Conservation (phyloP, 2,113 vertebrate genomes). For the Seriola rivoliana region DNA sequence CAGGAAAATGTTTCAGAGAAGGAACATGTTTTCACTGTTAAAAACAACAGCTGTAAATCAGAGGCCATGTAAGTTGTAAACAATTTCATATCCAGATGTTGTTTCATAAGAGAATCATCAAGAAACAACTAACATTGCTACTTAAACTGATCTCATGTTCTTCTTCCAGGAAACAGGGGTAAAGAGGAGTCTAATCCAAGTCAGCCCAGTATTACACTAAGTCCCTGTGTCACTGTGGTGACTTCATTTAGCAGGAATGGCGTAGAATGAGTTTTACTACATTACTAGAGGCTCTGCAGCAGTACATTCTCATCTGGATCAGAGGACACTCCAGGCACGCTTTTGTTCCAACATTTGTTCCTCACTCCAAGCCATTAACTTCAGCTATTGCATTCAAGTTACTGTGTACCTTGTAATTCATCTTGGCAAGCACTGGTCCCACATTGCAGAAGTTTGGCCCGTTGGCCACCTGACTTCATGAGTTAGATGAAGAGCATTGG, state of each 20-base stretch:
- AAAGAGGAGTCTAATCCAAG: constrained; percentile 7
- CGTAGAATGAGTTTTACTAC: constrained; percentile 10
- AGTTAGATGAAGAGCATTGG: neutral
- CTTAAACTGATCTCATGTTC: constrained; percentile 2
- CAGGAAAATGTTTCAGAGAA: neutral
- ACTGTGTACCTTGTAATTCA: neutral
- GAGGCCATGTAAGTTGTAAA: neutral
- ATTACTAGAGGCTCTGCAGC: neutral
- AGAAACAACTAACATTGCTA: neutral
- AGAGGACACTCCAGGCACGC: neutral
- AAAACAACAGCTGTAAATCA: constrained; percentile 20
- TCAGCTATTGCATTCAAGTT: neutral
- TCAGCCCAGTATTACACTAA: neutral
- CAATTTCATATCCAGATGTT: constrained; percentile 23
- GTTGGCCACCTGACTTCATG: too few relatives aligned
- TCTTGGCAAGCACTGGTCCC: neutral
- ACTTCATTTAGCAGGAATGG: constrained; percentile 47
- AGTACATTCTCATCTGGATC: constrained; percentile 10
- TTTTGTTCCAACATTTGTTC: neutral
- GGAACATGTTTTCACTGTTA: neutral
- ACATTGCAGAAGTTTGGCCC: neutral
- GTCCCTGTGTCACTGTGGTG: constrained; percentile 30
- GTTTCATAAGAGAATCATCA: neutral
- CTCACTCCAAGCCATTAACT: neutral
- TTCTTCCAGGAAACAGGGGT: constrained; percentile 11